Evolutionary conservation across 2,888 invertebrate genomes (phyloP), one percentile per base, ranked within the genome.

Genomic region (Heliconius sara): DNA sequence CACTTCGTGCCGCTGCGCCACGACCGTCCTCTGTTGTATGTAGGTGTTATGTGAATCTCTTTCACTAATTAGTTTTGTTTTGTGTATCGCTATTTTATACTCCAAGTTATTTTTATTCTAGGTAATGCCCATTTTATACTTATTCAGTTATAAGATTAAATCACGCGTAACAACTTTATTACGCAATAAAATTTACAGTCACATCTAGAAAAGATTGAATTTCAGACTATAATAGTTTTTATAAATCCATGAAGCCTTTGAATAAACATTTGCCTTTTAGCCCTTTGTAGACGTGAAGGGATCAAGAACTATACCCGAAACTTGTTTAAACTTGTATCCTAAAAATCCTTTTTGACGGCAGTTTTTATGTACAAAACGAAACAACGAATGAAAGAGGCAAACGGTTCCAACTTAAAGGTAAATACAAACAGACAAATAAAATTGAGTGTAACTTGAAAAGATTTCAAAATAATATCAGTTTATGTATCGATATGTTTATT

Each of bases 291-390:
- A 92, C 93, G 93, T 93, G 92, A 93, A 94, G 93, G 93, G 94
- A 92, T 91, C 90, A 88, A 89, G 89, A 91, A 94, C 93, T 92
- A 93, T 86, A 89, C 88, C 93, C 92, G 92, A 94, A 95, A 95
- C 93, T 95, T 95, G 92, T 94, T 94, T 94, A 94, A 94, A 94
- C 91, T 95, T 94, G 92, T 92, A 92, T 93, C 91, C 91, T 91
- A 91, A 92, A 90, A 94, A 94, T 94, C 94, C 94, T 92, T 94
- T 78, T 74, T 60, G 68, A 79, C 65, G 73, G 74, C 66, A 79
- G 43, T 68, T 79, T 68, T 60, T 67, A 68, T 67, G 67, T n/a
- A 68, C 66, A 47, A 75, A 34, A 74, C 67, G 73, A 63, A 75
- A 47, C 43, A 60, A 73, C 68, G 68, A 74, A 43, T 74, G 75